Evolutionary conservation across 2,113 vertebrate species (phyloP).

Genomic region (Malurus melanocephalus): DNA sequence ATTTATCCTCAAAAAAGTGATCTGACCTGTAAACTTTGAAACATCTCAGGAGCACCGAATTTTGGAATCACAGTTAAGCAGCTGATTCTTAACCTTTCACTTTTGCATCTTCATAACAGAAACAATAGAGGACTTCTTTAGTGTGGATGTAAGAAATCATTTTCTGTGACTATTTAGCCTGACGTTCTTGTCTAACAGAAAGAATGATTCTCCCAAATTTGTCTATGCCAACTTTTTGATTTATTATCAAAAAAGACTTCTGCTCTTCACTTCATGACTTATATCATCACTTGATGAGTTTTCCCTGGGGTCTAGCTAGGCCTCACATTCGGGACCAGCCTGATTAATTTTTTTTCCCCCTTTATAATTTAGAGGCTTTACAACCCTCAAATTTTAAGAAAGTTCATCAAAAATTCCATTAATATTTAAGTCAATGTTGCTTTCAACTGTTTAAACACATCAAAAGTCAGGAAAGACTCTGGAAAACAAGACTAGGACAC

Average conservation of each 20-base stretch:
- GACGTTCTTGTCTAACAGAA: background rate
- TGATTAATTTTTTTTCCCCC: background rate
- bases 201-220: background rate
- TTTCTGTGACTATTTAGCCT: background rate
- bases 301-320: background rate
- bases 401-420: background rate
- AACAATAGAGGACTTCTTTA: background rate
- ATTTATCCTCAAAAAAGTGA: fast-evolving
- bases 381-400: background rate
- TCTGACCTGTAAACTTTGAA: background rate
- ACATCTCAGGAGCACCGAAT: background rate
- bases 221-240: background rate
- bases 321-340: background rate
- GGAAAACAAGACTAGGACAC: background rate
- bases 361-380: background rate
- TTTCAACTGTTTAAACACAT: background rate
- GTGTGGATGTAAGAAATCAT: background rate
- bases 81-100: background rate
- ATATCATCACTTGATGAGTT: background rate
- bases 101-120: background rate
- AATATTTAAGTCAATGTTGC: background rate
- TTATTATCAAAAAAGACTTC: background rate
- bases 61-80: background rate
- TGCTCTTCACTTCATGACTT: background rate
- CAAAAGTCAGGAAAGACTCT: background rate